Evolutionary conservation across 2,113 vertebrate species (phyloP).

Genomic region (Sinosuthora webbiana): DNA sequence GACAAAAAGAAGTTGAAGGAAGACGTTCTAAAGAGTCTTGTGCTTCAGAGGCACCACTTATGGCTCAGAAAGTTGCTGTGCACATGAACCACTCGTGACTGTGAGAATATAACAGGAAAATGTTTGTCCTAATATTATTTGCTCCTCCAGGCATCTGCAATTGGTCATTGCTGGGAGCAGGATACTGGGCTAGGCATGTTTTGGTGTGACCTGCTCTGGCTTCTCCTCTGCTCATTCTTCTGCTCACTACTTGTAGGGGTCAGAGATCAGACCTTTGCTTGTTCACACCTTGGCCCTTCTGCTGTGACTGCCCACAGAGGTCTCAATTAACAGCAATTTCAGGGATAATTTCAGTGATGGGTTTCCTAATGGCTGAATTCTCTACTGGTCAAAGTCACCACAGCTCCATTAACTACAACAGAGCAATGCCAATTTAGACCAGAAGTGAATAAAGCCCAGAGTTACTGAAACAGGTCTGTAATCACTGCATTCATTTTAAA

Average conservation of each 20-base stretch:
- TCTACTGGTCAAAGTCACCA: slow-evolving; percentile 12
- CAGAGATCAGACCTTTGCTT: neutral
- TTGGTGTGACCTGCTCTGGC: neutral
- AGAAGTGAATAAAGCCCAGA: neutral
- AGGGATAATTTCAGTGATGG: neutral
- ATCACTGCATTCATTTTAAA: neutral
- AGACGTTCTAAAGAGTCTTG: neutral
- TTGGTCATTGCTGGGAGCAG: neutral
- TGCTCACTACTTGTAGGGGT: neutral
- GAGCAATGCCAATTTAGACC: neutral
- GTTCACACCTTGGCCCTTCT: neutral
- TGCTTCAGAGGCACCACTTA: neutral
- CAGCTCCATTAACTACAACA: neutral
- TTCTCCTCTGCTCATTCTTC: neutral
- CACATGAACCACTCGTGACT: fast-evolving
- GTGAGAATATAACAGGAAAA: neutral
- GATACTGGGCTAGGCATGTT: neutral
- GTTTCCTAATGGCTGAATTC: neutral
- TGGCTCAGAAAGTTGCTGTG: neutral
- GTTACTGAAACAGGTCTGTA: neutral
- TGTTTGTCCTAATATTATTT: neutral
- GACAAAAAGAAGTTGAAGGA: neutral
- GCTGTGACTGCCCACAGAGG: neutral
- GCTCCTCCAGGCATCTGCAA: neutral
- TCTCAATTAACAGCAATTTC: slow-evolving; percentile 18